A percentile compares a stretch with the other conserved stretches of the same genome.
Evolutionary conservation across 2,888 invertebrate genomes (phyloP).

Genomic region (Hirtodrosophila alboralis): DNA sequence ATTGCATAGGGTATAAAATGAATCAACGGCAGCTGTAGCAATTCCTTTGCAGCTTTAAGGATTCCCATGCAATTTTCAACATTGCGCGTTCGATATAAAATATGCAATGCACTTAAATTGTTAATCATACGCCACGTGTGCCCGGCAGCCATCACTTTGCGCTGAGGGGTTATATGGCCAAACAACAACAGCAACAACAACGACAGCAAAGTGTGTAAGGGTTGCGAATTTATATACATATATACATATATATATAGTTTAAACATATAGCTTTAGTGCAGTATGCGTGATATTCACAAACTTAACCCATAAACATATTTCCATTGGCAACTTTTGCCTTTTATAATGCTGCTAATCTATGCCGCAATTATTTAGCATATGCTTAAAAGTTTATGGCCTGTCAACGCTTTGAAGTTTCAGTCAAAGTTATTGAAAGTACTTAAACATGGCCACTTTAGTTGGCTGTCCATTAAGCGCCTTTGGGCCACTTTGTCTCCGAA

Average conservation of each 20-base stretch:
- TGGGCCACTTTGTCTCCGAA: constrained; percentile 36
- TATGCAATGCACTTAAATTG: constrained; percentile 61
- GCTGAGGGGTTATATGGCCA: constrained; percentile 3
- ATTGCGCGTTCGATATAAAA: constrained; percentile 48
- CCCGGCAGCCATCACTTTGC: constrained; percentile 24
- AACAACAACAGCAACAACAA: neutral
- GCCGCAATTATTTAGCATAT: constrained; percentile 57
- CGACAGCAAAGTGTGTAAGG: neutral
- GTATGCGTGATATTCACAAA: constrained; percentile 1
- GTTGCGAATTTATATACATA: constrained; percentile 8
- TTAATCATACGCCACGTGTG: constrained; percentile 72
- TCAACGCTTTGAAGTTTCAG: constrained; percentile 58
- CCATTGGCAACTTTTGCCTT: constrained; percentile 16
- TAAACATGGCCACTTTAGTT: constrained; percentile 31
- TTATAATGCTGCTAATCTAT: constrained; percentile 46
- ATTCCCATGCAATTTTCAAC: constrained; percentile 43
- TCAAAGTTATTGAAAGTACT: constrained; percentile 50
- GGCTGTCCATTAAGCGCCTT: constrained; percentile 62
- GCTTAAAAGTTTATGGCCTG: constrained; percentile 38
- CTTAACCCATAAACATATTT: constrained; percentile 5
- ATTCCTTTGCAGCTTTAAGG: constrained; percentile 5
- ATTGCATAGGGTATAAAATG: no score
- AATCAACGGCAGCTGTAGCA: neutral
- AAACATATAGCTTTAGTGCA: constrained; percentile 27
- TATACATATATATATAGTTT: no score